phyloP scores from a whole-genome alignment of 2,888 invertebrate species.

The Phorcus lineatus region DNA sequence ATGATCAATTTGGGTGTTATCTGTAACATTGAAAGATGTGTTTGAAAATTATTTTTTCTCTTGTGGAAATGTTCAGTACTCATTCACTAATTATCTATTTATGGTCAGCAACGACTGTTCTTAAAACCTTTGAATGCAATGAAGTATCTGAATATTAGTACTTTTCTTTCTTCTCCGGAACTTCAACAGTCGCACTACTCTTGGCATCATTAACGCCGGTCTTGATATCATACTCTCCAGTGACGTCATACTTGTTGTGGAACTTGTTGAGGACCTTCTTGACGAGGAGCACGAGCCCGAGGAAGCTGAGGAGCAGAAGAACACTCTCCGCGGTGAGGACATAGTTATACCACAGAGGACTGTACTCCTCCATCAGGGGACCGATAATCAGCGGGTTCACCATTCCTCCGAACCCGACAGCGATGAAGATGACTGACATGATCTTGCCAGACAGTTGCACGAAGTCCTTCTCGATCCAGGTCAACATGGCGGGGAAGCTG shows the following conservation, averaged over 20 bases:
- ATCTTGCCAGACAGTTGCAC: conserved; percentile 20
- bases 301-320: not conserved
- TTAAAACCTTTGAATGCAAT: too few relatives aligned
- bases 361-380: conserved; percentile 5
- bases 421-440: not conserved
- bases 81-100: too few relatives aligned
- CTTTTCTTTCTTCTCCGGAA: too few relatives aligned
- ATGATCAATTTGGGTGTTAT: too few relatives aligned
- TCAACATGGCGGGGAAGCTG: conserved; percentile 16
- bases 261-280: not conserved
- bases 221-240: too few relatives aligned
- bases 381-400: conserved; percentile 14
- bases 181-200: too few relatives aligned
- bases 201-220: too few relatives aligned
- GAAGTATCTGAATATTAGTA: too few relatives aligned
- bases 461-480: conserved; percentile 23
- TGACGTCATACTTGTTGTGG: not conserved
- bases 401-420: conserved; percentile 17
- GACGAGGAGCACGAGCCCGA: not conserved
- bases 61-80: too few relatives aligned
- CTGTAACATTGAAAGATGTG: too few relatives aligned
- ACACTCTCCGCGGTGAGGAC: not conserved
- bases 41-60: too few relatives aligned
- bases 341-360: conserved; percentile 22
- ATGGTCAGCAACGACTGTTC: too few relatives aligned